phyloP scores from a whole-genome alignment of 2,888 invertebrate species.

The Latrodectus elegans region DNA sequence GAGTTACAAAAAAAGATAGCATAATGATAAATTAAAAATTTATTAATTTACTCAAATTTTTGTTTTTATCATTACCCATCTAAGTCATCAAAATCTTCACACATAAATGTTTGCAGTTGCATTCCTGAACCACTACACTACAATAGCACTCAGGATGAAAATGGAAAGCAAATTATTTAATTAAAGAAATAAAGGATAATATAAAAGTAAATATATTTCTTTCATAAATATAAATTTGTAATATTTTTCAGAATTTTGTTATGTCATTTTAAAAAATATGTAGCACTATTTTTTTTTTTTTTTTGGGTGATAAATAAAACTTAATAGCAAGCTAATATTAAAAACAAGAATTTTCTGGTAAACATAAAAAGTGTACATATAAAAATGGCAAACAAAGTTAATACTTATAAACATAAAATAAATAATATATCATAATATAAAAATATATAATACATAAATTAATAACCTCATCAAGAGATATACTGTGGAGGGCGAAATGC shows the following conservation, averaged over 20 bases:
- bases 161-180: background rate
- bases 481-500: slow-evolving; percentile 46
- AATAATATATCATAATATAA: background rate
- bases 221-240: background rate
- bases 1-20: too few relatives aligned
- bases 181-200: background rate
- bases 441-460: background rate
- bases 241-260: background rate
- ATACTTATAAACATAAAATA: background rate
- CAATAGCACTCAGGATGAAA: background rate
- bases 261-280: background rate
- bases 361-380: background rate
- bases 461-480: slow-evolving; percentile 47
- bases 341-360: background rate
- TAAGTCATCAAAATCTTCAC: too few relatives aligned
- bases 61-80: too few relatives aligned
- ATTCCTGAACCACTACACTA: too few relatives aligned
- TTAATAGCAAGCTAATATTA: background rate
- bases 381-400: background rate
- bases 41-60: too few relatives aligned
- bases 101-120: too few relatives aligned
- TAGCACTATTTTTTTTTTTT: too few relatives aligned
- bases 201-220: background rate
- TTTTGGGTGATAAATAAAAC: background rate
- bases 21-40: too few relatives aligned